A percentile compares a stretch with the other conserved stretches of the same genome.
phyloP scores from a whole-genome alignment of 1,140 invertebrate genomes.

The Trypoxylus dichotomus region DNA sequence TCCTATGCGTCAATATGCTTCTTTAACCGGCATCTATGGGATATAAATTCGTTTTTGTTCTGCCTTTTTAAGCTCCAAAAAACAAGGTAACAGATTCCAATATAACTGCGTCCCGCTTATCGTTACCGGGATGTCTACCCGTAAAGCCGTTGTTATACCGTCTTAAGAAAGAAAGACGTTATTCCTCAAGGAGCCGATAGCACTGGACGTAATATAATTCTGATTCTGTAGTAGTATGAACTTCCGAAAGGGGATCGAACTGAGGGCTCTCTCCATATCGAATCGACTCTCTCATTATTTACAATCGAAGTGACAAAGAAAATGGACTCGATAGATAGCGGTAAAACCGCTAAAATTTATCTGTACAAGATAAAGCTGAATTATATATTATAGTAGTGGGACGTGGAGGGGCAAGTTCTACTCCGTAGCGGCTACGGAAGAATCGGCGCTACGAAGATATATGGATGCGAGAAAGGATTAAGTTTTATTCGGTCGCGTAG shows the following conservation, averaged over 20 bases:
- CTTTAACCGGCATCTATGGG: too few species aligned
- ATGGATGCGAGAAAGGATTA: not conserved
- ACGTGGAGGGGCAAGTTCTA: too few species aligned
- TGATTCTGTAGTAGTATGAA: not conserved
- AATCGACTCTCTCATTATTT: conserved; percentile 3
- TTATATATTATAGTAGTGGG: not conserved
- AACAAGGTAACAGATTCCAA: not conserved
- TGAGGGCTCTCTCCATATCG: not conserved
- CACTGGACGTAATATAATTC: not conserved
- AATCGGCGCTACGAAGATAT: too few species aligned
- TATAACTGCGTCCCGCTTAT: not conserved
- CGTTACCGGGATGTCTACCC: not conserved
- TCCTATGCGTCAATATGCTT: too few species aligned
- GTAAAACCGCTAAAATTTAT: conserved; percentile 19
- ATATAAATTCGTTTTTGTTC: too few species aligned
- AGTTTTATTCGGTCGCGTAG: not conserved
- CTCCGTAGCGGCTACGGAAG: too few species aligned
- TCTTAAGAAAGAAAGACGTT: not conserved
- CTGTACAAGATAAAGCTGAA: conserved; percentile 1
- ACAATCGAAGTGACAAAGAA: conserved; percentile 9
- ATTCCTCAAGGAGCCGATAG: not conserved
- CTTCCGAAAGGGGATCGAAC: not conserved
- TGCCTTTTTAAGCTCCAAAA: not conserved
- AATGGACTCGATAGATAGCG: conserved; percentile 19
- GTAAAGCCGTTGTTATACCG: not conserved